Evolutionary conservation across 2,797 vertebrate genomes (phyloP), one percentile per base, ranked within the genome.

Genomic region (Cyprinodon diabolis): DNA sequence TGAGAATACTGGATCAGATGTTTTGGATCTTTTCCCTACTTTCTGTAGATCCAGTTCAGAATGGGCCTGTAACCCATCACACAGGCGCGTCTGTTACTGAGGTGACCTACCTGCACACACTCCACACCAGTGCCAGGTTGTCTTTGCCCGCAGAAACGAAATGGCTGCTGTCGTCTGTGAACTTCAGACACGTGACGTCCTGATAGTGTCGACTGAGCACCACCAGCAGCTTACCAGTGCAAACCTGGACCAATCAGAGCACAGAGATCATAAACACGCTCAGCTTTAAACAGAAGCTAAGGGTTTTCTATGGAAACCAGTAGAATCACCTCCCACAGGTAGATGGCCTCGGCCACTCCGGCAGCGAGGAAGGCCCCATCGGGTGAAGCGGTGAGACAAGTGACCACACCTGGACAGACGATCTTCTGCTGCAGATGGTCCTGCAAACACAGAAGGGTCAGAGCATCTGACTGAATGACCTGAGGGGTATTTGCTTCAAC

Each of bases 371-470:
- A 97, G 45, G 97, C 94, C 1, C 97, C 97, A 0, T 96, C 94
- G 58, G 96, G 96, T 5, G 97, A 96, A 0, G 96, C 89, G 0
- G 95, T 95, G 75, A 99, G 91, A 88, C 97, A 98, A 62, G 96
- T 97, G 67, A 99, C 96, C 0, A 96, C 94, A 68, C 97, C 98
- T 0, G 98, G 97, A 82, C 98, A 99, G 37, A 98, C 93, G 14
- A 99, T 97, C 91, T 99, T 99, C 94, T 99, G 98, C 89, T 99
- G 98, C 55, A 99, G 95, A 90, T 98, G 98, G 76, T 99, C 98
- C 98, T 99, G 82, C 66, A 72, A 11, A 57, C 30, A 70, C 4
- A 68, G 54, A 8, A 35, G 17, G 48, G 13, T 48, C 63, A 47
- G 8, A 23, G 40, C 40, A 8, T 43, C 40, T 8, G 40, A 43